phyloP scores from a whole-genome alignment of 2,888 invertebrate genomes.

The Dolichopus griseipennis region DNA sequence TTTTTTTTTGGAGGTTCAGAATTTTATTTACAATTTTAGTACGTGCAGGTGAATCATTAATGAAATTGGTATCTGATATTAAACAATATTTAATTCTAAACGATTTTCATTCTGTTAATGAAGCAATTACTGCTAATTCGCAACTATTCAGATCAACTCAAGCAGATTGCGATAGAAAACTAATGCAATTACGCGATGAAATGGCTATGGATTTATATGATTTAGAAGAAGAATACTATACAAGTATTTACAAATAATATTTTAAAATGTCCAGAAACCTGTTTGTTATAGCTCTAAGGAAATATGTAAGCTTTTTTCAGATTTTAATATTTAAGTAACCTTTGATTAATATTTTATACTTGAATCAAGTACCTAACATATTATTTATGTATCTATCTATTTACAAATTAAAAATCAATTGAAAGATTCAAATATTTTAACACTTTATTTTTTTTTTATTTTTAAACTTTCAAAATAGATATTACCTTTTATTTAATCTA shows the following conservation, averaged over 20 bases:
- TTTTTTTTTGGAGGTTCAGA: not conserved
- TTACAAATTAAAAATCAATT: too few species aligned
- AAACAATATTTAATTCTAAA: conserved; percentile 96
- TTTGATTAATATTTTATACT: too few species aligned
- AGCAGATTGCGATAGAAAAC: conserved; percentile 84
- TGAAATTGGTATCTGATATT: conserved; percentile 95
- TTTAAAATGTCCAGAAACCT: not conserved
- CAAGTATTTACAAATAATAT: conserved; percentile 41
- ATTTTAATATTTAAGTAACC: too few species aligned
- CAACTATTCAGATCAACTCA: conserved; percentile 83
- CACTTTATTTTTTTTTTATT: not conserved
- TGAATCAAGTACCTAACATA: too few species aligned
- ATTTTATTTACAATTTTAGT: conserved; percentile 49
- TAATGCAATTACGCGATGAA: conserved; percentile 86
- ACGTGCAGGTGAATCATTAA: conserved; percentile 89
- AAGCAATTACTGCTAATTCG: conserved; percentile 90
- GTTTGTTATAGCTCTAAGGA: not conserved
- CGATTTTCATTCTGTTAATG: conserved; percentile 96
- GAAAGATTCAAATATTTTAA: too few species aligned
- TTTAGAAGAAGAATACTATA: conserved; percentile 44
- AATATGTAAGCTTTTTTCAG: not conserved
- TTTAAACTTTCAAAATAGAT: not conserved
- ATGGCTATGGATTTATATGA: conserved; percentile 74
- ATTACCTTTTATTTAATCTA: not conserved
- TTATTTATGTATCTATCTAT: too few species aligned